phyloP scores from a whole-genome alignment of 2,888 invertebrate species.

The Slavum lentiscoides region DNA sequence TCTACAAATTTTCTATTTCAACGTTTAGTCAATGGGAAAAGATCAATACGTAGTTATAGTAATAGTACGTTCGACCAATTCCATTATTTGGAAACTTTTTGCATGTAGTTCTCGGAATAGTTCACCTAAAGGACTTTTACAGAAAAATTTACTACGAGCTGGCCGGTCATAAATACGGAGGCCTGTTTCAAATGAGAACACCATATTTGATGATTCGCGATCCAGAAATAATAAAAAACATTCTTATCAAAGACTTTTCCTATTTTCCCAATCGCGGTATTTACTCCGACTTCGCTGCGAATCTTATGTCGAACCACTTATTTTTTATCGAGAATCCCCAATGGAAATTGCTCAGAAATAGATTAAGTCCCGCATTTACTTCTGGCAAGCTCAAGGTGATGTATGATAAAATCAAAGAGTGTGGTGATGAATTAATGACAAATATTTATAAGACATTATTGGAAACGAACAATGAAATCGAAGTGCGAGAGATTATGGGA shows the following conservation, averaged over 20 bases:
- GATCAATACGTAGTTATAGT: not conserved
- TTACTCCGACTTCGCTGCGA: slow-evolving; percentile 58
- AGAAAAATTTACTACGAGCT: not conserved
- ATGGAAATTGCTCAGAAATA: slow-evolving; percentile 64
- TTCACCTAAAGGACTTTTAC: not conserved
- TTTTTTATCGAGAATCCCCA: slow-evolving; percentile 62
- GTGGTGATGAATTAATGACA: slow-evolving; percentile 58
- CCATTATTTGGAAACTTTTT: slow-evolving; percentile 13
- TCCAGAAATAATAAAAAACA: slow-evolving; percentile 62
- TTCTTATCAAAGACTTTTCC: slow-evolving; percentile 62
- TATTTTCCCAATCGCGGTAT: slow-evolving; percentile 62
- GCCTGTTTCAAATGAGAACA: slow-evolving; percentile 62
- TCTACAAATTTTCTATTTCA: not conserved
- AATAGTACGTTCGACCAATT: not conserved
- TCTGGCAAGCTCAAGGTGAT: slow-evolving; percentile 64
- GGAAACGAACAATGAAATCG: slow-evolving; percentile 61
- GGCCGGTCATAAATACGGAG: slow-evolving; percentile 58
- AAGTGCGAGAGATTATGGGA: slow-evolving; percentile 54
- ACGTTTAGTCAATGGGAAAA: not conserved
- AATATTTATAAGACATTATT: slow-evolving; percentile 58
- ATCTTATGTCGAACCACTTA: slow-evolving; percentile 60
- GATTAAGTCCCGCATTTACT: slow-evolving; percentile 64
- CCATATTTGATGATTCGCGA: slow-evolving; percentile 62
- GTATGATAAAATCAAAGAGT: slow-evolving; percentile 62
- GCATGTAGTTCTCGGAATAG: not conserved